Evolutionary conservation across 2,888 invertebrate species (phyloP).

Genomic region (Cyaniris semiargus): DNA sequence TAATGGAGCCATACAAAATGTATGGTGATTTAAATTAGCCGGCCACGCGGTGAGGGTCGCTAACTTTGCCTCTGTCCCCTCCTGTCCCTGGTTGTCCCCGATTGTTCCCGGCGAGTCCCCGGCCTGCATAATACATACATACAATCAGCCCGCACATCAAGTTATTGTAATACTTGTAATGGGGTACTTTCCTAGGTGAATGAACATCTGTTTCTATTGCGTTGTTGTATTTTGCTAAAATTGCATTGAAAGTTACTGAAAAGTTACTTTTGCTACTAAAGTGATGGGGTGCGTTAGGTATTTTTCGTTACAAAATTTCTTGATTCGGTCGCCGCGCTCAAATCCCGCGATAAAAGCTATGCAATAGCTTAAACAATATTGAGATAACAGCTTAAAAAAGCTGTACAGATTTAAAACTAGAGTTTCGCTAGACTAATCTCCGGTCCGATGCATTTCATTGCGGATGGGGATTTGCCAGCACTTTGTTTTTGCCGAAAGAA

Average conservation of each 20-base stretch:
- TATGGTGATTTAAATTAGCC: slow-evolving; percentile 7
- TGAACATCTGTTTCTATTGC: too few species aligned
- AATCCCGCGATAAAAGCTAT: too few species aligned
- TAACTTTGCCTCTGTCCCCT: background rate
- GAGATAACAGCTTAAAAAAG: too few species aligned
- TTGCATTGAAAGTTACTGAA: too few species aligned
- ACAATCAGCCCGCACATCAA: background rate
- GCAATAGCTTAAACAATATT: too few species aligned
- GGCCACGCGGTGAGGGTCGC: background rate
- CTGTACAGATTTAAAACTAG: background rate
- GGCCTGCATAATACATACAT: background rate
- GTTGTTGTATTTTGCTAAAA: too few species aligned
- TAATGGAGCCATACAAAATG: slow-evolving; percentile 19
- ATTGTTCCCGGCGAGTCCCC: background rate
- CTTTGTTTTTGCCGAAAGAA: slow-evolving; percentile 1
- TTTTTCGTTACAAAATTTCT: too few species aligned
- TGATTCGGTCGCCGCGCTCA: too few species aligned
- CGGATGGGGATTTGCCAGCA: background rate
- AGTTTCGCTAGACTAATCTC: background rate
- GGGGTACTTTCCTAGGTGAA: background rate
- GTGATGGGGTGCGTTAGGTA: too few species aligned
- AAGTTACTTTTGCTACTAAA: too few species aligned
- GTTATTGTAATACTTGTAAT: background rate
- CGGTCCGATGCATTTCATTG: background rate
- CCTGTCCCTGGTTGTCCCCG: background rate